A percentile compares a stretch with the other conserved stretches of the same genome.
These are phyloP conservation scores for Crocodylus rhombifer DNA, from an alignment of 2,797 vertebrate species.

Conservation along the genomic window DNA sequence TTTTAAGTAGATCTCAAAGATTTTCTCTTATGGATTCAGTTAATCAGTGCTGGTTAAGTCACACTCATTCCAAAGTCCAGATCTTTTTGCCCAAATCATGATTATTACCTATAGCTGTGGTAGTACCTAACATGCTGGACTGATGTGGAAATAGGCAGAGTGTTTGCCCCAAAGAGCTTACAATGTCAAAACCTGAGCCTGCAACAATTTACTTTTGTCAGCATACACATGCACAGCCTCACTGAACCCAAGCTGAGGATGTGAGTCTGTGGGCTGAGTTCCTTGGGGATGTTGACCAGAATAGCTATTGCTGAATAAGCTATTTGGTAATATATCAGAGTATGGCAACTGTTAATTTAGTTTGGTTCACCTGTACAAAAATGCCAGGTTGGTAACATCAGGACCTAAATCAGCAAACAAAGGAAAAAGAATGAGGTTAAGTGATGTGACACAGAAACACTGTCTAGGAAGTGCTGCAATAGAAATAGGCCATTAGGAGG, in stretches of 20 bases:
- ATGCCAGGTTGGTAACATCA: background rate
- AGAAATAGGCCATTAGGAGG: background rate
- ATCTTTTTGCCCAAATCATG: slow-evolving; percentile 32
- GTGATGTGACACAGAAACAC: background rate
- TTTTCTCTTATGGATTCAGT: slow-evolving; percentile 30
- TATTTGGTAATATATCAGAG: slow-evolving; percentile 33
- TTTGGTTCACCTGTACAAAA: background rate
- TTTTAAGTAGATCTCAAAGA: slow-evolving; percentile 25
- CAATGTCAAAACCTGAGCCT: background rate
- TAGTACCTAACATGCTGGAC: background rate
- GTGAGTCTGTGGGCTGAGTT: background rate
- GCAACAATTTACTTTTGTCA: background rate
- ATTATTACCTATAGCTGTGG: slow-evolving; percentile 22
- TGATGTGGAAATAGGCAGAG: accelerated
- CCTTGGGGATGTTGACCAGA: slow-evolving; percentile 23
- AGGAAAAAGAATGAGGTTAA: background rate
- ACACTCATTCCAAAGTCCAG: slow-evolving; percentile 9
- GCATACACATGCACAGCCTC: background rate
- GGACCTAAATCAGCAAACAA: accelerated
- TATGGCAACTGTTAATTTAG: slow-evolving; percentile 3
- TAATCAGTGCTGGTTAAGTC: slow-evolving; percentile 36
- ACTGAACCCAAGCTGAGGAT: background rate
- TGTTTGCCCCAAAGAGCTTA: background rate
- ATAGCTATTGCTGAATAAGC: background rate
- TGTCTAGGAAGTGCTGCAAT: accelerated